phyloP scores from a whole-genome alignment of 2,888 invertebrate genomes.

The Agrotis segetum region DNA sequence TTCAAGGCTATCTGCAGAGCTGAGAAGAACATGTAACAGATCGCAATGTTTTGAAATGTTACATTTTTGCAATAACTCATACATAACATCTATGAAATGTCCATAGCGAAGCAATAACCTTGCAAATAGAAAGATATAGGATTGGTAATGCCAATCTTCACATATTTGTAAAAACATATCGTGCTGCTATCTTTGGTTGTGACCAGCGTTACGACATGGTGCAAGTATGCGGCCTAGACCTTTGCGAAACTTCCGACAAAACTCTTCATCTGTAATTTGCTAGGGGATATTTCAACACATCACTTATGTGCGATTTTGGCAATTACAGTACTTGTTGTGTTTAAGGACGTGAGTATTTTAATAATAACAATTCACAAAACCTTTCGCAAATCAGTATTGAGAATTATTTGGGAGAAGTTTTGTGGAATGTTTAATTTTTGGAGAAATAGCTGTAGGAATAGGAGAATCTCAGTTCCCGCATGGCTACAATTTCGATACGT shows the following conservation, averaged over 20 bases:
- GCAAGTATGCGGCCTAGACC: conserved; percentile 50
- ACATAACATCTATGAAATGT: no score
- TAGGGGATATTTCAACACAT: conserved; percentile 47
- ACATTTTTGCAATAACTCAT: not conserved
- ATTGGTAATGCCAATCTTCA: not conserved
- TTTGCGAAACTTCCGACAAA: conserved; percentile 51
- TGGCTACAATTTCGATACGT: conserved; percentile 23
- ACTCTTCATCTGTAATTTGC: conserved; percentile 36
- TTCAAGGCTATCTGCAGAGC: not conserved
- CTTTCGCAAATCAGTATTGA: no score
- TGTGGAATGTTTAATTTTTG: conserved; percentile 29
- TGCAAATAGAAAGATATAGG: not conserved
- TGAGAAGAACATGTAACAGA: not conserved
- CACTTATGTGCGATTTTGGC: conserved; percentile 34
- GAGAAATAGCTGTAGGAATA: not conserved
- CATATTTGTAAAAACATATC: not conserved
- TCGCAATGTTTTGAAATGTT: not conserved
- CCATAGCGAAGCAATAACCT: not conserved
- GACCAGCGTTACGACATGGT: conserved; percentile 39
- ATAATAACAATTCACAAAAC: no score
- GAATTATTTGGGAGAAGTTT: not conserved
- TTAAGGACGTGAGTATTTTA: conserved; percentile 13
- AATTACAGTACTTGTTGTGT: conserved; percentile 20
- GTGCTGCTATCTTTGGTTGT: conserved; percentile 9
- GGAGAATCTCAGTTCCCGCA: conserved; percentile 12